Evolutionary conservation across 2,113 vertebrate genomes (phyloP), one percentile per base, ranked within the genome.

Genomic region (Callopanchax toddi): DNA sequence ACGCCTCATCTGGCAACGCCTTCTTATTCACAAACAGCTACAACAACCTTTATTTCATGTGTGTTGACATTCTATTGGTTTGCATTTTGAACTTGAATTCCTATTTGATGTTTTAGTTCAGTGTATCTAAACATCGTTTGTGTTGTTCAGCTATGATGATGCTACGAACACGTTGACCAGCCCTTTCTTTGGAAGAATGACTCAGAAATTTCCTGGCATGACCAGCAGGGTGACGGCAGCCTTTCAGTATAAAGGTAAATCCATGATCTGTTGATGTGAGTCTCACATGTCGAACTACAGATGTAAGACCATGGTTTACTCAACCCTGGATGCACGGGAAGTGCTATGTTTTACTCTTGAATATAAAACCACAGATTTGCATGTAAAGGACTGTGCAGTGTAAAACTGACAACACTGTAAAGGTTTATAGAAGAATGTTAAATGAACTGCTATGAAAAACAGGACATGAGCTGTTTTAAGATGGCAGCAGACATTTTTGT

Each of bases 61-160:
- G n/a, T 20, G 39, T 71, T 26, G 1, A 34, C 45, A 17, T 3
- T 10, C 5, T 17, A 26, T n/a, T 45, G 5, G 6, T 45, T 46
- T 32, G 17, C 15, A 5, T 37, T 29, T 54, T 21, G 4, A 46
- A 1, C 13, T 13, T 44, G 3, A 36, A 16, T 15, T 52, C 8
- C 20, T 32, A 34, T 20, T 44, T 22, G 44, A n/a, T 23, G 15
- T 1, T 0, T 0, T 52, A 8, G 22, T 6, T 56, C 22, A 22
- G 32, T 20, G 1, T 3, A 11, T 60, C 7, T 16, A 16, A 50
- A 44, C 4, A 39, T 8, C 48, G 57, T 87, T 51, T 57, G 63
- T 48, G 2, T 60, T 42, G 60, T 71, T 20, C 58, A 96, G 95
- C 44, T 97, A 93, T 18, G 89, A 96, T 76, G 92, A 93, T 18